Conservation (phyloP, 37 sponge, comb jelly and placozoan species). For the Mnemiopsis leidyi region DNA sequence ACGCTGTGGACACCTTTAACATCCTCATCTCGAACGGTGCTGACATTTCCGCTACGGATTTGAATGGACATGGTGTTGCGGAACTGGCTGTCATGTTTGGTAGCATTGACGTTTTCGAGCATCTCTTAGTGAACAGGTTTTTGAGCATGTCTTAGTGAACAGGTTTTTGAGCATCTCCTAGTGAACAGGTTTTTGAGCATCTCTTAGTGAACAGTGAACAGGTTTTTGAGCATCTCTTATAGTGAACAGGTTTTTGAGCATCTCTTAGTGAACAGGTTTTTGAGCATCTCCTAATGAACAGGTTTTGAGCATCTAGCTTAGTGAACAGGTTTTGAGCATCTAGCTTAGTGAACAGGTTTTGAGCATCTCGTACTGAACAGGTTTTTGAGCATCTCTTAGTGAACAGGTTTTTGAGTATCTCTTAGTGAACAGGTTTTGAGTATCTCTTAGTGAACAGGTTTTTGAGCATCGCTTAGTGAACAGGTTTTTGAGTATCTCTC, state of each 20-base stretch:
- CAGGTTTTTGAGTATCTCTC: no score
- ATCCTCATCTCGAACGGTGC: conserved; percentile 20
- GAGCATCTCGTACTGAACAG: background rate
- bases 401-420: background rate
- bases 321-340: no score
- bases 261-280: background rate
- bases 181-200: no score
- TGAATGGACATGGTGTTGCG: conserved; percentile 22
- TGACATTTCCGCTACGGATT: background rate
- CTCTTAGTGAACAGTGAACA: no score
- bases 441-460: background rate
- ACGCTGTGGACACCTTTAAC: conserved; percentile 13
- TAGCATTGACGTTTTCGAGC: background rate
- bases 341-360: no score
- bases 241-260: background rate
- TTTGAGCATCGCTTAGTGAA: no score
- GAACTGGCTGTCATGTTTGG: conserved; percentile 22
- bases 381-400: conserved; percentile 4
- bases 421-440: no score
- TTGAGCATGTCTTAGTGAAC: no score
- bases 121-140: background rate
- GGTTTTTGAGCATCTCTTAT: no score
- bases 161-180: no score
- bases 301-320: no score
- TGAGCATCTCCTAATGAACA: no score